Conservation (phyloP, 2,113 vertebrate genomes). For the Perognathus longimembris region DNA sequence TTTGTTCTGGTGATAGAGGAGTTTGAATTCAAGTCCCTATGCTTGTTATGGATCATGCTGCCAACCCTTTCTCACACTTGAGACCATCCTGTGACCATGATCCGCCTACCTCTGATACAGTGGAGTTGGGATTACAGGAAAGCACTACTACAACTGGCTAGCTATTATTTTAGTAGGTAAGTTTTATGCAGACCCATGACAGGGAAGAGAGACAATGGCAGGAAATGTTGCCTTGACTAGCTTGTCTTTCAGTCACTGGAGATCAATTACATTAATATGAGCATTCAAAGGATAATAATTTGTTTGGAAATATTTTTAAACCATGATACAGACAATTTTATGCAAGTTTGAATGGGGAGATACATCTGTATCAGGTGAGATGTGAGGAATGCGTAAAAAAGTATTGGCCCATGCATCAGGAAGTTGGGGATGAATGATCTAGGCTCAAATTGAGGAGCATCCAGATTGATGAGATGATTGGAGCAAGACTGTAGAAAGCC, state of each 20-base stretch:
- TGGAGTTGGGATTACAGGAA: no score
- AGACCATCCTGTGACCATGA: no score
- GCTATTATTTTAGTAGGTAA: background rate
- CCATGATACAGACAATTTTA: background rate
- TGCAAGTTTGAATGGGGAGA: background rate
- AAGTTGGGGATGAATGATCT: background rate
- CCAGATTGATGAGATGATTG: background rate
- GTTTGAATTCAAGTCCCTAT: no score
- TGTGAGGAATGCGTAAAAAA: background rate
- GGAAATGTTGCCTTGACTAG: background rate
- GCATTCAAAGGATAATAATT: background rate
- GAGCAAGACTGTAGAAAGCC: background rate
- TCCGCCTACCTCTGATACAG: no score
- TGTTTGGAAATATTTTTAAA: background rate
- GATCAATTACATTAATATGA: background rate
- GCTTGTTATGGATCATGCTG: no score
- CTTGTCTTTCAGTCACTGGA: background rate
- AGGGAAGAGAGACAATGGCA: background rate
- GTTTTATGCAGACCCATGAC: background rate
- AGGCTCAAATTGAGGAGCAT: background rate
- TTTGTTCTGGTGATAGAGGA: no score
- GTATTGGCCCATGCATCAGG: accelerated
- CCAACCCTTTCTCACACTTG: no score
- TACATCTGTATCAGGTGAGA: background rate
- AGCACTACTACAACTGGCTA: background rate